Base-by-base conservation (phyloP, 1,140 invertebrate species). In the Trichomalopsis sarcophagae region DNA sequence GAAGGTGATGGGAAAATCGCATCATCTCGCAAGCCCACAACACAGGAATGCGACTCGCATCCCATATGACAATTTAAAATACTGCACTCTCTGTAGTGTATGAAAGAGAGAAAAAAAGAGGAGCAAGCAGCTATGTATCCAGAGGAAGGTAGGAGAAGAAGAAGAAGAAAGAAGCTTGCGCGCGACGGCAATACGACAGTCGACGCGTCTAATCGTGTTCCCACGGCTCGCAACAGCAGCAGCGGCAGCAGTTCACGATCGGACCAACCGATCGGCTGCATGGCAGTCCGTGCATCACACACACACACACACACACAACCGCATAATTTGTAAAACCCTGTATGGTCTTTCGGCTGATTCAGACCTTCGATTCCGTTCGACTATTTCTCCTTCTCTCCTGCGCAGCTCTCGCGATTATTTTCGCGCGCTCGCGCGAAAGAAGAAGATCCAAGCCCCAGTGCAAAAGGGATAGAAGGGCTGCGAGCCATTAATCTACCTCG, bases 291-390 rank as follows among this genome's bases (percentile, higher is more conserved):
- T 36, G 50, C 73, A 76, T 75, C 27, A 27, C 1, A 27, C 27
- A 27, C 36, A 27, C n/a, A 27, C 27, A 27, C 1, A 27, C 27
- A 27, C 36, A 27, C n/a, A 27, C 2, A 13, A 13, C 23, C 82
- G 82, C 82, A 84, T 84, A 84, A 78, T 84, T 84, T 78, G 82
- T 73, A 84, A 84, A 71, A 62, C 2, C 75, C 73, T 33, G 62
- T 79, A 79, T 66, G 76, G 66, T 11, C 75, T 27, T 84, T 84
- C 76, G 66, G 44, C n/a, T 14, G 62, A 78, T 69, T 78, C 82
- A 69, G 40, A 84, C 23, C 74, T 78, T 69, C 73, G 82, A 84
- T 84, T 79, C 27, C 14, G n/a, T 36, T 2, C 33, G 50, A 10
- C 62, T 69, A 9, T 74, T 62, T 30, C 23, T 50, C 30, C 47